Percentiles rank a stretch among this genome's conserved stretches.
Evolutionary conservation across 2,888 invertebrate species (phyloP).

Genomic region (Schizaphis graminum): DNA sequence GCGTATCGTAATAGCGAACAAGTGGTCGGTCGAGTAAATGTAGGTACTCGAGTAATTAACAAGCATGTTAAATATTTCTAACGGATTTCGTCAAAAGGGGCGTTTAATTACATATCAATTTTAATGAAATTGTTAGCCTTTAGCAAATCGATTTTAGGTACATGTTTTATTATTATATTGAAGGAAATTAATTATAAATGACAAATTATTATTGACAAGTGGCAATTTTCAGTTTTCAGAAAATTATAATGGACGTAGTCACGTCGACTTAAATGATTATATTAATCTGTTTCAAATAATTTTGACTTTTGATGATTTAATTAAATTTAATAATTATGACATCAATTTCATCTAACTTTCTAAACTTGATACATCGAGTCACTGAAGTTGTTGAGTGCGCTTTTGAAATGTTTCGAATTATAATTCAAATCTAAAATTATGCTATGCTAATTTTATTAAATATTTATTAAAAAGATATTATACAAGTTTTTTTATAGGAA

Average conservation of each 20-base stretch:
- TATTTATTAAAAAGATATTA: neutral
- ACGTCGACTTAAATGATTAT: neutral
- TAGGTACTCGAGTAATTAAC: neutral
- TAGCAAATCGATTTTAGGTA: neutral
- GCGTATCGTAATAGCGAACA: neutral
- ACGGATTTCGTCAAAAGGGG: neutral
- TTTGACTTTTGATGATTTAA: neutral
- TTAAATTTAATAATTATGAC: slow-evolving; percentile 1
- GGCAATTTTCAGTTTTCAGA: neutral
- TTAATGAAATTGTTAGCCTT: neutral
- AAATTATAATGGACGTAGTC: slow-evolving; percentile 9
- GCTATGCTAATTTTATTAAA: neutral
- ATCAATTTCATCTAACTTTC: neutral
- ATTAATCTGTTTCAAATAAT: neutral
- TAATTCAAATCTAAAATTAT: neutral
- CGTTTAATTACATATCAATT: neutral
- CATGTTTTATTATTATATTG: neutral
- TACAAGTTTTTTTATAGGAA: neutral
- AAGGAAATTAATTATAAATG: neutral
- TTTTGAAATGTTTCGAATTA: neutral
- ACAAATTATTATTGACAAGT: slow-evolving; percentile 6
- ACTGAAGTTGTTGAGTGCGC: neutral
- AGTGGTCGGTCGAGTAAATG: neutral
- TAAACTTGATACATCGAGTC: neutral
- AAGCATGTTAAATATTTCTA: neutral